phyloP scores from a whole-genome alignment of 2,797 vertebrate species.

The Coreius guichenoti region DNA sequence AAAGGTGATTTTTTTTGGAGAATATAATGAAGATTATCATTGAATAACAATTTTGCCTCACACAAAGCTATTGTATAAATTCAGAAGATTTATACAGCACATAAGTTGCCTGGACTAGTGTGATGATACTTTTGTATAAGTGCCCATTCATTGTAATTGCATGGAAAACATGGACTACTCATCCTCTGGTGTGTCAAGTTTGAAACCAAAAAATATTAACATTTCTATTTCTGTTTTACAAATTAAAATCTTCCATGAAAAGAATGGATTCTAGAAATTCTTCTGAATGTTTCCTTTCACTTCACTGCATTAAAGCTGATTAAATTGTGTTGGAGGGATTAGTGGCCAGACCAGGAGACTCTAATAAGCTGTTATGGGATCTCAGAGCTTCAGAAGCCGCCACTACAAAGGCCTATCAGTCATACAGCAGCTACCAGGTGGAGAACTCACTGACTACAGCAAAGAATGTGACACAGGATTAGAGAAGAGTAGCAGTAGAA shows the following conservation, averaged over 20 bases:
- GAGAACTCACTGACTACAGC: background rate
- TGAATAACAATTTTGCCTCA: background rate
- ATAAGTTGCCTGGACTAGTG: background rate
- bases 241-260: background rate
- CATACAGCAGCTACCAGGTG: slow-evolving; percentile 13
- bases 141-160: background rate
- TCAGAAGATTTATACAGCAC: background rate
- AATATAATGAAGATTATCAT: background rate
- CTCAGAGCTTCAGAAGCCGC: slow-evolving; percentile 19
- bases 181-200: background rate
- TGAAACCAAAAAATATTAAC: background rate
- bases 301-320: slow-evolving; percentile 12
- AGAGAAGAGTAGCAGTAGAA: background rate
- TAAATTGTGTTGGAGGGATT: slow-evolving; percentile 20
- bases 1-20: background rate
- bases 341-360: background rate
- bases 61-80: background rate
- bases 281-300: slow-evolving; percentile 8
- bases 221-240: background rate
- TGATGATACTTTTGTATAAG: background rate
- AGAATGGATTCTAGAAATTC: background rate
- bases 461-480: slow-evolving; percentile 14
- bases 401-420: slow-evolving; percentile 34
- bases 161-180: background rate
- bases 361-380: slow-evolving; percentile 24